Evolutionary conservation across 2,888 invertebrate genomes (phyloP).

Genomic region (Ennomos quercinarius): DNA sequence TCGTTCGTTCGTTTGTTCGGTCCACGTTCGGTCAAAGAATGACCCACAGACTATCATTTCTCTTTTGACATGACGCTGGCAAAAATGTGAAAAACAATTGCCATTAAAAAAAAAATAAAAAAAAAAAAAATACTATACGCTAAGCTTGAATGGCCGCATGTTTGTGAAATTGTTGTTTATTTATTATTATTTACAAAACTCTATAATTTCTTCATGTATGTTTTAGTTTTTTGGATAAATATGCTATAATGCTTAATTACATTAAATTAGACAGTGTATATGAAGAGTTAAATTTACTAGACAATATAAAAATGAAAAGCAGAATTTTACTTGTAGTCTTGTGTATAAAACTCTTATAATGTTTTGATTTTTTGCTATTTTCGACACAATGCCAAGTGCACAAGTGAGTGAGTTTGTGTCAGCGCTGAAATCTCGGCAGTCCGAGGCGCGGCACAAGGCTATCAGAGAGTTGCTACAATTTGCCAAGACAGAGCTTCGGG

Average conservation of each 20-base stretch:
- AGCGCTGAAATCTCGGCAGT: slow-evolving; percentile 95
- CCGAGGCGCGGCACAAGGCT: slow-evolving; percentile 93
- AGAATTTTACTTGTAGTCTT: not conserved
- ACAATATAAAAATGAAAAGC: not conserved
- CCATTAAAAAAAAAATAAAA: too few relatives aligned
- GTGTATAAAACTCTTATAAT: not conserved
- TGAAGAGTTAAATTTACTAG: not conserved
- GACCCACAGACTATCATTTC: too few relatives aligned
- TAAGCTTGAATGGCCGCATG: slow-evolving; percentile 71
- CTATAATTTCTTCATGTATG: too few relatives aligned
- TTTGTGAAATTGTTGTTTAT: slow-evolving; percentile 23
- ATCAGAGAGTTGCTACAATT: slow-evolving; percentile 95
- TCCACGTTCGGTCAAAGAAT: too few relatives aligned
- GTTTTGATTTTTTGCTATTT: slow-evolving; percentile 1
- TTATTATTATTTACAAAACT: too few relatives aligned
- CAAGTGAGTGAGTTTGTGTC: slow-evolving; percentile 91
- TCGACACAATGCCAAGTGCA: slow-evolving; percentile 55
- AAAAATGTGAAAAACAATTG: too few relatives aligned
- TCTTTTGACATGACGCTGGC: too few relatives aligned
- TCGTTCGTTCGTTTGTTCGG: too few relatives aligned
- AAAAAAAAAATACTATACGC: too few relatives aligned
- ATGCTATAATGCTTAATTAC: too few relatives aligned
- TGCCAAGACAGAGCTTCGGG: slow-evolving; percentile 94
- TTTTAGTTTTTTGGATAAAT: too few relatives aligned
- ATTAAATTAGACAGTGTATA: not conserved